Base-by-base conservation (phyloP, 1,140 invertebrate species). In the Hypsibius dujardini region DNA sequence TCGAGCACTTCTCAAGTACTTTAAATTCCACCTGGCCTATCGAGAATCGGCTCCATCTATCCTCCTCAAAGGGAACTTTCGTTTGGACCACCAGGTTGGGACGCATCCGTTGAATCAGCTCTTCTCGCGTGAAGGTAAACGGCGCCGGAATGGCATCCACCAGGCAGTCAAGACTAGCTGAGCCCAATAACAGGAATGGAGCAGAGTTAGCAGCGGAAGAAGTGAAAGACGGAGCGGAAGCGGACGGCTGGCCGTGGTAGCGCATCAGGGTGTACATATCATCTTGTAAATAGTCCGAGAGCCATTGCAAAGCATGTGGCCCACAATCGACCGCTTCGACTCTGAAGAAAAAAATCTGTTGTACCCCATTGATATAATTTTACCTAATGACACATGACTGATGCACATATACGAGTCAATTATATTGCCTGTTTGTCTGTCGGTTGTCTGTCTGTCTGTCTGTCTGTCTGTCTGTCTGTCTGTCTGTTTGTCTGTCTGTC, bases 201-300 rank as follows among this genome's bases (percentile, higher is more conserved):
- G 88, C 89, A 82, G 93, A 86, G 80, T 93, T 95, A 1, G 86
- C 85, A 72, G 94, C 82, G 0, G 89, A 89, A 47, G 90, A 77
- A 1, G 70, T 46, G 28, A 71, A 70, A 42, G 62, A 70, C 70
- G 72, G 62, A 72, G 59, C 15, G 46, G 59, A 69, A 73, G 72
- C 74, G 80, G 69, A 67, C 2, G 60, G 56, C 59, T 72, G 46
- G 74, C 77, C 47, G n/a, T 75, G 78, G 72, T 60, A 71, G 15
- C 40, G 74, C 70, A 28, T 46, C 47, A 59, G 47, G 70, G 70
- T 73, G 46, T 46, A 79, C 69, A 84, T 87, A 2, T 84, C 83
- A 72, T 81, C 76, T 62, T 83, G 82, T 67, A 91, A 77, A 50
- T 84, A 84, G 73, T 83, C 79, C 47, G 84, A 84, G 3, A 95